phyloP scores from a whole-genome alignment of 2,888 invertebrate species.

The Tenthredo notha region DNA sequence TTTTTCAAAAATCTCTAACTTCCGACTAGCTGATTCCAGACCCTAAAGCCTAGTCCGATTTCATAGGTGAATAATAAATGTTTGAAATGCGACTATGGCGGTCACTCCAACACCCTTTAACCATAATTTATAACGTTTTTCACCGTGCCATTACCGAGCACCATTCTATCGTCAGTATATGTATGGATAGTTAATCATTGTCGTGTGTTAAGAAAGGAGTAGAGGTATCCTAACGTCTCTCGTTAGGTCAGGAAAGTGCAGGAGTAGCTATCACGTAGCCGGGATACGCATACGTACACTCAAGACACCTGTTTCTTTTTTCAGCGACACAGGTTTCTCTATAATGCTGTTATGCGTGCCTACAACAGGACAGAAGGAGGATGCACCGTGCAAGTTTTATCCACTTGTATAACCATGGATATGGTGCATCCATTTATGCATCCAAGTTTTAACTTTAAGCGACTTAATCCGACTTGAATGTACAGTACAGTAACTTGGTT shows the following conservation, averaged over 20 bases:
- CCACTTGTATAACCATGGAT: background rate
- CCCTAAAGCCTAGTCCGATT: background rate
- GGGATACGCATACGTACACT: background rate
- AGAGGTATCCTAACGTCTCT: background rate
- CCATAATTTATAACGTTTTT: conserved; percentile 2
- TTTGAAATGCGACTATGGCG: background rate
- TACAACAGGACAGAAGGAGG: background rate
- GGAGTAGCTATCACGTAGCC: background rate
- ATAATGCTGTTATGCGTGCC: background rate
- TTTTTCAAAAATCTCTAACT: background rate
- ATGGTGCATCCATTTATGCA: background rate
- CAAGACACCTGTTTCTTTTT: conserved; percentile 17
- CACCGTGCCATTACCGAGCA: background rate
- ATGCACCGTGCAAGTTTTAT: background rate
- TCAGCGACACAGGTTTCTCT: conserved; percentile 27
- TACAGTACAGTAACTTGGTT: background rate
- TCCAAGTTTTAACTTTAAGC: conserved; percentile 18
- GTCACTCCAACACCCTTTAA: background rate
- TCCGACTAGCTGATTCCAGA: background rate
- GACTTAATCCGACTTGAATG: conserved; percentile 17
- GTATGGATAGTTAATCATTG: conserved; percentile 13
- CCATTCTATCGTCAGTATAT: background rate
- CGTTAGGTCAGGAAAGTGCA: conserved; percentile 24
- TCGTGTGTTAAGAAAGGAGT: background rate
- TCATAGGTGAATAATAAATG: background rate